These are phyloP conservation scores for Eristalinus aeneus DNA, from an alignment of 2,888 invertebrate genomes.

Conservation along the genomic window DNA sequence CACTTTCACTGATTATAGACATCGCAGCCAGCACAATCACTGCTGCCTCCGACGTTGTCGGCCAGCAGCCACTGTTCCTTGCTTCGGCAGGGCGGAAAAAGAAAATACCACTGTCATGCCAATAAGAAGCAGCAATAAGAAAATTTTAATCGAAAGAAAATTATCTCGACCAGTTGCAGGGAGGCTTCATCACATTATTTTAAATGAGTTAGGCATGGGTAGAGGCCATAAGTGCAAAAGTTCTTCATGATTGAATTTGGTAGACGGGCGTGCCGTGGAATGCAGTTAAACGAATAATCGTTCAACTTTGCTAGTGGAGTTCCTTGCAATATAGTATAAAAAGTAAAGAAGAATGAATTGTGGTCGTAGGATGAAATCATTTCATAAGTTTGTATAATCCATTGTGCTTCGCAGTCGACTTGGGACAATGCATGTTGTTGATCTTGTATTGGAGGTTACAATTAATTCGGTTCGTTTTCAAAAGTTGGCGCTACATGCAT, in stretches of 20 bases:
- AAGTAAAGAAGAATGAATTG: too few species aligned
- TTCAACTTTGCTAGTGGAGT: not conserved
- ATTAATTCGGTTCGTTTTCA: too few species aligned
- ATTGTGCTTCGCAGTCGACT: too few species aligned
- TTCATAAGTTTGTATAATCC: too few species aligned
- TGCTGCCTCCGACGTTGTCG: slow-evolving; percentile 14
- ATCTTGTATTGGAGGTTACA: too few species aligned
- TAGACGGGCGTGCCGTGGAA: not conserved
- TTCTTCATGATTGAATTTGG: not conserved
- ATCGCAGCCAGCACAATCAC: slow-evolving; percentile 37
- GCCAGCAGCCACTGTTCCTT: not conserved
- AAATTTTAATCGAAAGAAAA: slow-evolving; percentile 60
- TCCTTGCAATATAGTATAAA: not conserved
- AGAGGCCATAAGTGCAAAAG: slow-evolving; percentile 7
- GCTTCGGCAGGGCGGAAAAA: not conserved
- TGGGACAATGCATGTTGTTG: too few species aligned
- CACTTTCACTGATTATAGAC: slow-evolving; percentile 46
- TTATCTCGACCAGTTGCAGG: slow-evolving; percentile 1
- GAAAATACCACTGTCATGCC: slow-evolving; percentile 51
- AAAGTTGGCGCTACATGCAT: too few species aligned
- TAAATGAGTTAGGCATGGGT: not conserved
- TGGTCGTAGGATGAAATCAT: too few species aligned
- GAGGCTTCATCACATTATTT: slow-evolving; percentile 31
- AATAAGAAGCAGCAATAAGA: slow-evolving; percentile 48
- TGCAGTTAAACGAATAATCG: not conserved